Base-by-base conservation (phyloP, 2,888 invertebrate species). In the Ptilodon capucinus region DNA sequence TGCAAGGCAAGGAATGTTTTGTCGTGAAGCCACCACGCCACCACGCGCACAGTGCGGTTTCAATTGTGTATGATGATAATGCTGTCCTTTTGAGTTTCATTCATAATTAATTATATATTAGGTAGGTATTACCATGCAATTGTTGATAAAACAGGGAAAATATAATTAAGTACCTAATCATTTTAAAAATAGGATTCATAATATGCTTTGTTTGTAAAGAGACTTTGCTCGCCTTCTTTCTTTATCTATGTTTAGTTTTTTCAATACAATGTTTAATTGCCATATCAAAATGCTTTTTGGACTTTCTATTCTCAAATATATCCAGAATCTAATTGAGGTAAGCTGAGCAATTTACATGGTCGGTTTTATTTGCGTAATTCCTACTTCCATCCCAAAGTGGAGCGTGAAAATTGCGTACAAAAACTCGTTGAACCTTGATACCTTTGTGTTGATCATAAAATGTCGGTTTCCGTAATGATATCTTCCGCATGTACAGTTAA, bases 401-500 rank as follows among this genome's bases (percentile, higher is more conserved):
- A 60, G 56, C 68, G 51, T 55, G 43, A 64, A 60, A 36, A 45
- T 50, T 42, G 34, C 17, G 11, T 32, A 50, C 38, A 63, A 66
- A 69, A 69, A 64, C 47, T 13, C 48, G 11, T 14, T 5, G 44
- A 43, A 41, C 69, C 68, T 62, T 64, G 68, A 55, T 42, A 55
- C 42, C 54, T 59, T 60, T 59, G 57, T 54, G 39, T 38, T 48
- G 47, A 35, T 55, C 46, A 41, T 48, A 43, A 47, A 46, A 48
- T 47, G 47, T 40, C 40, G 41, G 47, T 53, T 67, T 68, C 68
- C 65, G 62, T 46, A 44, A 36, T 50, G 25, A 46, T 30, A 40
- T 39, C 46, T 66, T 66, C 65, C 65, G 66, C 55, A 48, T 54
- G 39, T 39, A 48, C 44, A 44, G 23, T 30, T 39, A 30, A 28